Percentiles rank a stretch among this genome's conserved stretches.
Conservation (phyloP, 2,888 invertebrate species). For the Metopia argyrocephala region DNA sequence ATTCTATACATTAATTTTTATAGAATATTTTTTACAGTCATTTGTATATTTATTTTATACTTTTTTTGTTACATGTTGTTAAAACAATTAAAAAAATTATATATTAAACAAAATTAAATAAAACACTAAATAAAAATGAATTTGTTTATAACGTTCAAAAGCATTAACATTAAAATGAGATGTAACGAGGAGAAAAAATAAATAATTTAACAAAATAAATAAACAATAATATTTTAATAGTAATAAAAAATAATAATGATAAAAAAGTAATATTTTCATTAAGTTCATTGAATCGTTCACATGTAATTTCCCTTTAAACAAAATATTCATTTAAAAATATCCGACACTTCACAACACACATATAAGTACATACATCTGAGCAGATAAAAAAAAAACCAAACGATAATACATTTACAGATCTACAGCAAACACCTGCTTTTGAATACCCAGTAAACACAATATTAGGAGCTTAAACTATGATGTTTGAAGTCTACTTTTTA, state of each 20-base stretch:
- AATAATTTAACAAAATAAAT: background rate
- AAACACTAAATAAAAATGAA: constrained; percentile 14
- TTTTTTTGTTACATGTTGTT: background rate
- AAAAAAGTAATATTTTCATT: constrained; percentile 27
- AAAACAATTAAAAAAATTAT: too few species aligned
- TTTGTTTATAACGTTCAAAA: constrained; percentile 22
- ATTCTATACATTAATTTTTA: too few species aligned
- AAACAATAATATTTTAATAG: background rate
- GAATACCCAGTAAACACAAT: too few species aligned
- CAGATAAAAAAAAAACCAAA: too few species aligned
- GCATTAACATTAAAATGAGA: constrained; percentile 21
- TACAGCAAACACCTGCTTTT: too few species aligned
- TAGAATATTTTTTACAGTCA: too few species aligned
- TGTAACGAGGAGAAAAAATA: background rate
- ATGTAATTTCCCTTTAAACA: constrained; percentile 58
- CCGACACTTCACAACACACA: background rate
- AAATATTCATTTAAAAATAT: background rate
- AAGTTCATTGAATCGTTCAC: constrained; percentile 58
- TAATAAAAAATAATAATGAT: background rate
- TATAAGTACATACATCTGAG: background rate
- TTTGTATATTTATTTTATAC: too few species aligned
- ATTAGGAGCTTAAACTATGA: too few species aligned
- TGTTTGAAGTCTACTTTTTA: too few species aligned
- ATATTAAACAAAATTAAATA: constrained; percentile 6
- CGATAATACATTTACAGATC: too few species aligned